phyloP scores from a whole-genome alignment of 2,113 vertebrate genomes.

The Asarcornis scutulata region DNA sequence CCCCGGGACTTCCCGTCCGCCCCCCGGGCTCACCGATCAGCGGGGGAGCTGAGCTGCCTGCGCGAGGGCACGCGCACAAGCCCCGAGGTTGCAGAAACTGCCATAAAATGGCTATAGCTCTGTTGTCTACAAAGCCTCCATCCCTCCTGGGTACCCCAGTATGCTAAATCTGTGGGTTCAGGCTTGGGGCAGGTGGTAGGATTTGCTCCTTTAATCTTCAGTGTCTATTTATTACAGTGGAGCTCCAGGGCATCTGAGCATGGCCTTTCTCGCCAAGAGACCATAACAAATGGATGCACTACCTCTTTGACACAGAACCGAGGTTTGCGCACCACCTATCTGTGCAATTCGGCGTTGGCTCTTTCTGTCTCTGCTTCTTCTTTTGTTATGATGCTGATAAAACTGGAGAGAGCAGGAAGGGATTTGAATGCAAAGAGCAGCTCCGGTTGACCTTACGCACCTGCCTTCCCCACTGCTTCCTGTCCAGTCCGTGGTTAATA shows the following conservation, averaged over 20 bases:
- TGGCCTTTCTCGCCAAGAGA: slow-evolving; percentile 48
- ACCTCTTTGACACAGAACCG: not conserved
- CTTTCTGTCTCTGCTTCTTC: not conserved
- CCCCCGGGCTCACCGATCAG: not conserved
- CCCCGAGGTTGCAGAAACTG: not conserved
- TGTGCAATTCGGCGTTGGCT: not conserved
- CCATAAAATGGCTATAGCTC: not conserved
- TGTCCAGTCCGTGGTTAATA: not conserved
- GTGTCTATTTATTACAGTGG: slow-evolving; percentile 49
- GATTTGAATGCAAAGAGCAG: not conserved
- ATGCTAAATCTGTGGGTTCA: slow-evolving; percentile 42
- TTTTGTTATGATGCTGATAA: not conserved
- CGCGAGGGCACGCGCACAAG: not conserved
- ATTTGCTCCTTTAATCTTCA: slow-evolving; percentile 65
- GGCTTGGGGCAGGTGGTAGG: slow-evolving; percentile 50
- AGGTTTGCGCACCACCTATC: slow-evolving; percentile 34
- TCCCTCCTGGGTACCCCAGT: slow-evolving; percentile 40
- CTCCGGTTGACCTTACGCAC: not conserved
- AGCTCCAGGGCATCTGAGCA: slow-evolving; percentile 52
- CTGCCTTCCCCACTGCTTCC: not conserved
- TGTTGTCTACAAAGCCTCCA: not conserved
- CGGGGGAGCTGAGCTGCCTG: not conserved
- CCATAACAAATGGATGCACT: slow-evolving; percentile 34
- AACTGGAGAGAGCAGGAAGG: not conserved
- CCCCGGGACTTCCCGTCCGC: not conserved